Evolutionary conservation across 2,797 vertebrate genomes (phyloP).

Genomic region (Vipera latastei): DNA sequence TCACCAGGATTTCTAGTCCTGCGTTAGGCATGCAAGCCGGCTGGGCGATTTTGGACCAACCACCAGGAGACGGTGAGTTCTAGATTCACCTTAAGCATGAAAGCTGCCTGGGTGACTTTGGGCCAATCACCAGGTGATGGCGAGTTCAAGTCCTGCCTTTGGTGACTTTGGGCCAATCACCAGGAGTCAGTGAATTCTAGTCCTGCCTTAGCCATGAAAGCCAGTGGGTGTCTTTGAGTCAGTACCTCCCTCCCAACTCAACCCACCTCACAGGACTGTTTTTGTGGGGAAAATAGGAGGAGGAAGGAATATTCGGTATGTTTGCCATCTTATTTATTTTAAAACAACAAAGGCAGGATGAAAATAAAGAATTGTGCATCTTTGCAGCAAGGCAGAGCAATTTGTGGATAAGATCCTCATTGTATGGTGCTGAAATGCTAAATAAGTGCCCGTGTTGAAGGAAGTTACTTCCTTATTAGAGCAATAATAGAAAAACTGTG

Average conservation of each 20-base stretch:
- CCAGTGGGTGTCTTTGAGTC: neutral
- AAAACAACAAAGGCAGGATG: no score
- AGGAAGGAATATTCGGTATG: neutral
- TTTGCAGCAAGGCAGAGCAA: neutral
- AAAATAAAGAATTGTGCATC: neutral
- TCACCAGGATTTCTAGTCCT: neutral
- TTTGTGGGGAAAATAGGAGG: neutral
- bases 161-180: neutral
- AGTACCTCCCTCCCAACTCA: neutral
- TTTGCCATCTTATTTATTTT: neutral
- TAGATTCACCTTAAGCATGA: neutral
- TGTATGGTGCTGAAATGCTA: neutral
- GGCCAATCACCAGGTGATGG: neutral
- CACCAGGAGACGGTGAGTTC: no score
- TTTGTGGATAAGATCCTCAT: neutral
- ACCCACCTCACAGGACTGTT: neutral
- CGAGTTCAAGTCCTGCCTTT: neutral
- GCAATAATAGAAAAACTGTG: neutral
- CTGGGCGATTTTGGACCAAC: no score
- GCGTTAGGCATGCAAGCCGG: no score
- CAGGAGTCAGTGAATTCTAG: neutral
- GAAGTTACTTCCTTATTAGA: neutral
- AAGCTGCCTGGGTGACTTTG: neutral
- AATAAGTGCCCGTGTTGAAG: neutral
- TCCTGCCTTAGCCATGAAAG: neutral